Evolutionary conservation across 2,888 invertebrate genomes (phyloP).

Genomic region (Drosophila borealis): DNA sequence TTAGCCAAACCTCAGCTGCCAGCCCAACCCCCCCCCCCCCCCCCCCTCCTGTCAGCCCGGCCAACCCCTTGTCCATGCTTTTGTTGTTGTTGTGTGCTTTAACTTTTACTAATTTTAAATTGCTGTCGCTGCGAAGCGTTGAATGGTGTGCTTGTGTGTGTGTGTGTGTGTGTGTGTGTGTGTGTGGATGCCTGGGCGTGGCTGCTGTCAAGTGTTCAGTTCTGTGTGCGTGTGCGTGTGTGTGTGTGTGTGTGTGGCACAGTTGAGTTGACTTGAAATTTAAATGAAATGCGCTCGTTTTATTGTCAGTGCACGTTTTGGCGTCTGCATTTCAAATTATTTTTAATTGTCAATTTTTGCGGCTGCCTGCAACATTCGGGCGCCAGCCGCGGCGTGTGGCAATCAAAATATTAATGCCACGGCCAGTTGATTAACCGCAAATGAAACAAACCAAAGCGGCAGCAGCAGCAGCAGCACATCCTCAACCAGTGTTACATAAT

Average conservation of each 20-base stretch:
- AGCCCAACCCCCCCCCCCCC: not conserved
- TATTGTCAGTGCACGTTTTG: slow-evolving; percentile 49
- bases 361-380: slow-evolving; percentile 47
- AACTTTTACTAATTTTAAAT: slow-evolving; percentile 75
- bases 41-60: no score
- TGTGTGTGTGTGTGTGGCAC: slow-evolving; percentile 48
- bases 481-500: slow-evolving; percentile 61
- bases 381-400: slow-evolving; percentile 27
- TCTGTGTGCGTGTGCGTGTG: slow-evolving; percentile 40
- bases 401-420: slow-evolving; percentile 75
- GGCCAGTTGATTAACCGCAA: slow-evolving; percentile 74
- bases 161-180: slow-evolving; percentile 29
- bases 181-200: slow-evolving; percentile 22
- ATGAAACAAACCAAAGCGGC: slow-evolving; percentile 45
- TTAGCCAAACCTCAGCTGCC: slow-evolving; percentile 45
- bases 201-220: slow-evolving; percentile 53
- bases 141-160: slow-evolving; percentile 21
- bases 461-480: slow-evolving; percentile 10
- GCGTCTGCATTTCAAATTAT: slow-evolving; percentile 75
- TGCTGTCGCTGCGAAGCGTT: slow-evolving; percentile 41
- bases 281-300: slow-evolving; percentile 73
- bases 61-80: not conserved
- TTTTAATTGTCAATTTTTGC: slow-evolving; percentile 76
- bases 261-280: slow-evolving; percentile 70
- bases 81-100: slow-evolving; percentile 51